phyloP scores from a whole-genome alignment of 2,797 vertebrate genomes.

The Phylloscopus collybita region DNA sequence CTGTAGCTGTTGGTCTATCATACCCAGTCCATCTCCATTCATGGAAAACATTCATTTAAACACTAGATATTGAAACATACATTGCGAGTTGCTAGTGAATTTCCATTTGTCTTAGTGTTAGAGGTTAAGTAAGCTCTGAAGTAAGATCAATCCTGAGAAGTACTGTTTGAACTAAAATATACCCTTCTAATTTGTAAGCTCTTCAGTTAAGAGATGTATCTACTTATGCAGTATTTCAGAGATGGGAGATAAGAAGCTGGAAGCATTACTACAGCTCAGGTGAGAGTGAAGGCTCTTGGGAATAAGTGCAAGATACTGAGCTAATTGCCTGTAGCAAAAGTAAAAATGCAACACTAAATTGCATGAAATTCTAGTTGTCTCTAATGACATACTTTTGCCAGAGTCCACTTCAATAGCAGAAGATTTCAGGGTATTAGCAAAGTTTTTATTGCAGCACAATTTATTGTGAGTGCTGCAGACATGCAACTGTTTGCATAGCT shows the following conservation, averaged over 20 bases:
- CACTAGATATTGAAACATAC: background rate
- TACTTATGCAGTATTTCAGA: background rate
- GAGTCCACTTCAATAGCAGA: background rate
- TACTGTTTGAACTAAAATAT: slow-evolving; percentile 28
- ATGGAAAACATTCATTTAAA: background rate
- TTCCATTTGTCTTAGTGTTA: slow-evolving; percentile 19
- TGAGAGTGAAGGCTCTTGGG: background rate
- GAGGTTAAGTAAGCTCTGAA: slow-evolving; percentile 54
- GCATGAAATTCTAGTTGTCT: background rate
- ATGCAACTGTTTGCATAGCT: background rate
- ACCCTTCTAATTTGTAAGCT: slow-evolving; percentile 11
- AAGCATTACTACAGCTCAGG: background rate
- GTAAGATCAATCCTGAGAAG: slow-evolving; percentile 8
- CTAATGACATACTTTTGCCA: background rate
- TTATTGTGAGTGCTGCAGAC: background rate
- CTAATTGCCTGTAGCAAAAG: background rate
- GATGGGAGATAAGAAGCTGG: background rate
- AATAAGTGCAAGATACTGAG: background rate
- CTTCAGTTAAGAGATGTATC: slow-evolving; percentile 5
- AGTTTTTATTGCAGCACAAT: background rate
- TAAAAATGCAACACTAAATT: background rate
- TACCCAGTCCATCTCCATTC: background rate
- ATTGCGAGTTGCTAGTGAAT: background rate
- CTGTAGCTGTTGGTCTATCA: background rate
- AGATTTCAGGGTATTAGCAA: background rate